A percentile compares a stretch with the other conserved stretches of the same genome.
phyloP scores from a whole-genome alignment of 2,888 invertebrate species.

The Subacronicta megacephala region DNA sequence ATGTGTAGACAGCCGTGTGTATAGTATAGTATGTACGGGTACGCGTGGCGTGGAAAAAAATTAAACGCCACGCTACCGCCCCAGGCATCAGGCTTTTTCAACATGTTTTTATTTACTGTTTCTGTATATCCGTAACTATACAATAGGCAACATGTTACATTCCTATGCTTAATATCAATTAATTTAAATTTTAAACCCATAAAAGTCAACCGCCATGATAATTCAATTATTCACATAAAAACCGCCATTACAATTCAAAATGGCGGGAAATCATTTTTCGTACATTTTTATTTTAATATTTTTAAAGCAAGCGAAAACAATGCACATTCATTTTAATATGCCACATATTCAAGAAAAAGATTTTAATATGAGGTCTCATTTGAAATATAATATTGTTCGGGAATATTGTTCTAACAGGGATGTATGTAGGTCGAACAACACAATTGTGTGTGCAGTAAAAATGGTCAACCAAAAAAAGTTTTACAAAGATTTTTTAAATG shows the following conservation, averaged over 20 bases:
- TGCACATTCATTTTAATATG: slow-evolving; percentile 25
- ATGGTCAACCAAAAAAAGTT: slow-evolving; percentile 30
- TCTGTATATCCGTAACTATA: too few species aligned
- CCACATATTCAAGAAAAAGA: slow-evolving; percentile 36
- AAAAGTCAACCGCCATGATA: slow-evolving; percentile 33
- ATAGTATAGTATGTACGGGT: too few species aligned
- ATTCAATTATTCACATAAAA: slow-evolving; percentile 19
- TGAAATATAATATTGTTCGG: slow-evolving; percentile 54
- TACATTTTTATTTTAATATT: slow-evolving; percentile 19
- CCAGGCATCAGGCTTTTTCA: too few species aligned
- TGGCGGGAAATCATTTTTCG: slow-evolving; percentile 21
- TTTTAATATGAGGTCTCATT: slow-evolving; percentile 49
- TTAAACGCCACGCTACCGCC: too few species aligned
- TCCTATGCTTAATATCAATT: too few species aligned
- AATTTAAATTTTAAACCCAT: slow-evolving; percentile 6
- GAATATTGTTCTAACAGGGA: slow-evolving; percentile 58
- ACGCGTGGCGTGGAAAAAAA: too few species aligned
- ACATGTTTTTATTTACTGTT: too few species aligned
- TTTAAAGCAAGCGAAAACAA: slow-evolving; percentile 7
- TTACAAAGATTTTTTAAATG: slow-evolving; percentile 69
- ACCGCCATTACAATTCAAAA: slow-evolving; percentile 17
- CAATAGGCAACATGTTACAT: too few species aligned
- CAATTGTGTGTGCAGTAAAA: slow-evolving; percentile 64
- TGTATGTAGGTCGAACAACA: slow-evolving; percentile 60
- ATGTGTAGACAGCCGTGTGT: too few species aligned